A percentile compares a stretch with the other conserved stretches of the same genome.
Conservation (phyloP, 2,888 invertebrate genomes). For the Smittia sp. region DNA sequence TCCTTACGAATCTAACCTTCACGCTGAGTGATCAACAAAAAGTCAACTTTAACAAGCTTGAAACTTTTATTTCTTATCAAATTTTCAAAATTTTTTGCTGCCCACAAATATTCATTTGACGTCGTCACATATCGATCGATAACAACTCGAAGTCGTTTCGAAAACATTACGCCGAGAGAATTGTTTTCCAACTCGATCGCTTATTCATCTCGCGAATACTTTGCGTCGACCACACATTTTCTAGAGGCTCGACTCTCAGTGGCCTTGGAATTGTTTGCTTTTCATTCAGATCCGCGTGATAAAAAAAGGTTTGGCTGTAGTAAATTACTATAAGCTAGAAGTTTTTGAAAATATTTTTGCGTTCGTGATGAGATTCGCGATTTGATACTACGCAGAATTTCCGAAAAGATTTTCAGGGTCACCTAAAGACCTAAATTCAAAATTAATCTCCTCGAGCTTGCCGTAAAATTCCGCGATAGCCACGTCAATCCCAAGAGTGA, state of each 20-base stretch:
- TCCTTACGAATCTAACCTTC: too few species aligned
- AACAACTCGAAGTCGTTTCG: too few species aligned
- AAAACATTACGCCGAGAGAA: background rate
- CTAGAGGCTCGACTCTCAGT: slow-evolving; percentile 23
- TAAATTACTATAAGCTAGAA: background rate
- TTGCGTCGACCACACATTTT: background rate
- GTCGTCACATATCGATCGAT: too few species aligned
- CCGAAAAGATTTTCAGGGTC: background rate
- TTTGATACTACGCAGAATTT: background rate
- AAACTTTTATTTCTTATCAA: too few species aligned
- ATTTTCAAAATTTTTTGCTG: too few species aligned
- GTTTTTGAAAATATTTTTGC: background rate
- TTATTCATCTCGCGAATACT: background rate
- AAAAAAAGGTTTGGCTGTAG: background rate
- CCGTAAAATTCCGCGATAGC: background rate
- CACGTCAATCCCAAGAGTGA: background rate
- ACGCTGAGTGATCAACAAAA: too few species aligned
- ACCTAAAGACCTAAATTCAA: background rate
- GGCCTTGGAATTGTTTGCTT: slow-evolving; percentile 19
- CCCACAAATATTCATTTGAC: too few species aligned
- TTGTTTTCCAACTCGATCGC: background rate
- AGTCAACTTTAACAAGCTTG: too few species aligned
- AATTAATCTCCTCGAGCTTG: background rate
- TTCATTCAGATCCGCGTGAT: background rate
- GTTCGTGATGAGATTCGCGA: background rate